A percentile compares a stretch with the other conserved stretches of the same genome.
These are phyloP conservation scores for Hemicordylus capensis DNA, from an alignment of 2,113 vertebrate species.

Conservation along the genomic window DNA sequence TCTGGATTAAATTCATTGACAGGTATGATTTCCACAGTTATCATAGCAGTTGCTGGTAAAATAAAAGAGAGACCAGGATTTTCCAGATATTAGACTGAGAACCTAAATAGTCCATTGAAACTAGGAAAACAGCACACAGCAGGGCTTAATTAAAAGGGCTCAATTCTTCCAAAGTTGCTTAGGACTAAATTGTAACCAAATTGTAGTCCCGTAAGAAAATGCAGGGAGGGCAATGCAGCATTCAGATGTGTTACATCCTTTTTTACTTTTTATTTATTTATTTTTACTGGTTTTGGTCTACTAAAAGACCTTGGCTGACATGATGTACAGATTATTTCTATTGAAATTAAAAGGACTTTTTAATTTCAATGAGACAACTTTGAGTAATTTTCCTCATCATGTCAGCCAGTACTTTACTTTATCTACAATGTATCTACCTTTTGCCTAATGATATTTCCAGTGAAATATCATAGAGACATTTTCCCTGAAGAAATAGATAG, in stretches of 20 bases:
- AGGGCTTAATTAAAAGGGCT: neutral
- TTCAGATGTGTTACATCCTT: neutral
- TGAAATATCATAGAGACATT: neutral
- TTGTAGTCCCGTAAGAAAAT: neutral
- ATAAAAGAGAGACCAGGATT: neutral
- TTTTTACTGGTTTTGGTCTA: neutral
- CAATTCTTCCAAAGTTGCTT: neutral
- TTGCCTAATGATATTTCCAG: neutral
- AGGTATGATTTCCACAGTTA: slow-evolving; percentile 51
- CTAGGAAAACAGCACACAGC: neutral
- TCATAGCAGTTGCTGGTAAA: slow-evolving; percentile 52
- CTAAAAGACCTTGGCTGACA: no score
- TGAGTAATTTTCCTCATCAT: no score
- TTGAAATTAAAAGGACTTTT: no score
- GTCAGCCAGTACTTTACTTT: no score
- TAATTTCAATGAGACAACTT: no score
- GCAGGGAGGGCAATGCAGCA: neutral
- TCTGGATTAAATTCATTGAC: slow-evolving; percentile 60
- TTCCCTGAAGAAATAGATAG: neutral
- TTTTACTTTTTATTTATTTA: no score
- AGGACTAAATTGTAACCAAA: no score
- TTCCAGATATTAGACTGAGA: neutral
- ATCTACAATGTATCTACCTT: neutral
- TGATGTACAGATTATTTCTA: no score
- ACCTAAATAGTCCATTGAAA: neutral